Evolutionary conservation across 2,113 vertebrate genomes (phyloP).

Genomic region (Podarcis muralis): DNA sequence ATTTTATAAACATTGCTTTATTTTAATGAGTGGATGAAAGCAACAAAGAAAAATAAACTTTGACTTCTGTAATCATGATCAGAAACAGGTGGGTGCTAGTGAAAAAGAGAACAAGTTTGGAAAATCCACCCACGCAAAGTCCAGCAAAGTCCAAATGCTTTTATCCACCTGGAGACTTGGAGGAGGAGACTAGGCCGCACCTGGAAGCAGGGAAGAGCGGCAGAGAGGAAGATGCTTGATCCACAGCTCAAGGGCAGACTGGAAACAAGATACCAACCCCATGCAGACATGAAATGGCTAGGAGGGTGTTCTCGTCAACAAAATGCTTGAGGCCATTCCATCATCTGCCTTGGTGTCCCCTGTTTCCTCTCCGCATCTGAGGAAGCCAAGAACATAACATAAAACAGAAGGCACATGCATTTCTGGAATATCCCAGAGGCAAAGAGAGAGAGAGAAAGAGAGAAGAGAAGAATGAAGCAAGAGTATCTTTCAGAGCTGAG

Average conservation of each 20-base stretch:
- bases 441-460: conserved; percentile 49
- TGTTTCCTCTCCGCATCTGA: conserved; percentile 60
- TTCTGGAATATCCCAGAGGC: conserved; percentile 66
- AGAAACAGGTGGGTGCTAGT: neutral
- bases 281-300: conserved; percentile 66
- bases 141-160: neutral
- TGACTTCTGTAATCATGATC: neutral
- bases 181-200: conserved; percentile 34
- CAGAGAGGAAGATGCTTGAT: conserved; percentile 62
- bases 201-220: conserved; percentile 46
- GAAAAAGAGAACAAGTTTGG: neutral
- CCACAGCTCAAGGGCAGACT: conserved; percentile 66
- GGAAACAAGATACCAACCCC: conserved; percentile 52
- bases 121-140: neutral
- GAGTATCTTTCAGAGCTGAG: conserved; percentile 57
- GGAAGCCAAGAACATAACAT: conserved; percentile 56
- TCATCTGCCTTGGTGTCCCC: conserved; percentile 44
- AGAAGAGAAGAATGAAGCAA: conserved; percentile 53
- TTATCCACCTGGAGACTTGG: conserved; percentile 35
- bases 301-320: conserved; percentile 70
- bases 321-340: conserved; percentile 69
- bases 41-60: rapidly evolving
- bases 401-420: conserved; percentile 58
- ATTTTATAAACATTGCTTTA: neutral
- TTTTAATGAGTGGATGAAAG: neutral